These are phyloP conservation scores for Tinamus guttatus DNA, from an alignment of 2,113 vertebrate species.

Conservation along the genomic window DNA sequence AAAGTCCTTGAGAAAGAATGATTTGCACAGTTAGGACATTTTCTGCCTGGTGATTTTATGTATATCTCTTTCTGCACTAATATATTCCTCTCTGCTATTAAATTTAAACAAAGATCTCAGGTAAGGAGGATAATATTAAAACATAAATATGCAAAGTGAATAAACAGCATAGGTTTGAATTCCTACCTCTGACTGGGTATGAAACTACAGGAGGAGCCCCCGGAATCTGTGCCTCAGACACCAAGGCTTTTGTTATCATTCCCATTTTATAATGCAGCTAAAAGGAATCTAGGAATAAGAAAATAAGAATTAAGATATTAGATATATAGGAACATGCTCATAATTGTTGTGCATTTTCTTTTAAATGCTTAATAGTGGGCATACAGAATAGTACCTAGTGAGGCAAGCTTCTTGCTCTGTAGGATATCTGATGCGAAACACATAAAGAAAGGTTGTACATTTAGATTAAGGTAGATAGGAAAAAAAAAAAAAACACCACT, in stretches of 20 bases:
- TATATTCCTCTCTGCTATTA: background rate
- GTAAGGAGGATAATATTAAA: background rate
- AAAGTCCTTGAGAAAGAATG: background rate
- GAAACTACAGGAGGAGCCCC: background rate
- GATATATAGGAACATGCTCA: background rate
- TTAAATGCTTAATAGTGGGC: background rate
- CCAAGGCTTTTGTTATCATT: background rate
- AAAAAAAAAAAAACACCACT: background rate
- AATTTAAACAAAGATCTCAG: background rate
- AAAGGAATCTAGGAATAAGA: background rate
- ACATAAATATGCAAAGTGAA: background rate
- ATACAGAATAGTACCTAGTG: background rate
- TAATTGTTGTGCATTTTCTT: background rate
- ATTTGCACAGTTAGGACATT: background rate
- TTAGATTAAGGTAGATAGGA: background rate
- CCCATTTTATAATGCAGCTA: background rate
- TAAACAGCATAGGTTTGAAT: background rate
- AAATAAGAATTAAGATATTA: background rate
- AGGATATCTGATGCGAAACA: too few species aligned
- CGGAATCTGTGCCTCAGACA: background rate
- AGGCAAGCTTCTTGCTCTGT: background rate
- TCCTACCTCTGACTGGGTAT: background rate
- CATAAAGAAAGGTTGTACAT: background rate
- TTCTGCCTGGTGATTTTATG: background rate
- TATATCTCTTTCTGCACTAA: background rate